phyloP scores from a whole-genome alignment of 2,888 invertebrate species.

The Dryococelus australis region DNA sequence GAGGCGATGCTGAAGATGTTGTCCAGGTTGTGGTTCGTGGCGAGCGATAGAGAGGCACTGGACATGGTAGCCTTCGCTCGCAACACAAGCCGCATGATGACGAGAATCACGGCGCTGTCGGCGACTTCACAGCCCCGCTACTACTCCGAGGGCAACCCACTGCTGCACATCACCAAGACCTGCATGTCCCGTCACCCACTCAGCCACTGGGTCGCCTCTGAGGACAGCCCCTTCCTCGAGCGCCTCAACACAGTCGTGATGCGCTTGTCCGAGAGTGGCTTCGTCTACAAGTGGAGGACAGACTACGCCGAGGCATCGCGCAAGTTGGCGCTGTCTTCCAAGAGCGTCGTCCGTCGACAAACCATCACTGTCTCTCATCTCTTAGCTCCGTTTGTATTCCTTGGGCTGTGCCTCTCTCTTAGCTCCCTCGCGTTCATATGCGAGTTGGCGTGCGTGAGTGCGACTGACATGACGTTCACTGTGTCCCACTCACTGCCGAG shows the following conservation, averaged over 20 bases:
- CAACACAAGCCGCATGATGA: not conserved
- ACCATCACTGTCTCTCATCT: not conserved
- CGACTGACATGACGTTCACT: too few species aligned
- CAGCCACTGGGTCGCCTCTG: not conserved
- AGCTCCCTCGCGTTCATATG: not conserved
- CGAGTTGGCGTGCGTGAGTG: not conserved
- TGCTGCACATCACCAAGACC: not conserved
- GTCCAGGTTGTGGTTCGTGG: not conserved
- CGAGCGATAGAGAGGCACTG: not conserved
- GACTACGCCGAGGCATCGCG: not conserved
- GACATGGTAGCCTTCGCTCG: not conserved
- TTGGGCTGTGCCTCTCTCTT: not conserved
- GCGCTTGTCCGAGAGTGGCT: not conserved
- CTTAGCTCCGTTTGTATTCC: not conserved
- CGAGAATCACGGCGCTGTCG: not conserved
- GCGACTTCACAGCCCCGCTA: not conserved
- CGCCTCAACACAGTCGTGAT: not conserved
- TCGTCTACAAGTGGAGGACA: slow-evolving; percentile 3
- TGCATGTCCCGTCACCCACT: not conserved
- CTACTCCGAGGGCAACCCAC: not conserved
- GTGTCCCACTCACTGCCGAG: too few species aligned
- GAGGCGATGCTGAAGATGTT: not conserved
- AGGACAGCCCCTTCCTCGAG: not conserved
- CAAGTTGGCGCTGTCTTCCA: not conserved
- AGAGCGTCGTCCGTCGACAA: not conserved